A percentile compares a stretch with the other conserved stretches of the same genome.
Evolutionary conservation across 2,888 invertebrate genomes (phyloP).

Genomic region (Sipha maydis): DNA sequence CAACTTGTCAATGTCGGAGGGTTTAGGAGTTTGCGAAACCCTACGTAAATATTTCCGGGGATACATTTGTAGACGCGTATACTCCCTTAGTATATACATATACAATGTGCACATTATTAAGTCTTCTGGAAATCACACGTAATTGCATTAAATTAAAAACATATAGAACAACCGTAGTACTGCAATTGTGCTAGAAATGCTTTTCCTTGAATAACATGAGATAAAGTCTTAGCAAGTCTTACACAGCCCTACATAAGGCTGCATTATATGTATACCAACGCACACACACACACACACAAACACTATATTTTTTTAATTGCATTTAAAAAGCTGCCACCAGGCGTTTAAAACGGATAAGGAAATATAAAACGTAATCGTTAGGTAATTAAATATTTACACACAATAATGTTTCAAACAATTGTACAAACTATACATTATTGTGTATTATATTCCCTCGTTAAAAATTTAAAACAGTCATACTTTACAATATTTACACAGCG

Average conservation of each 20-base stretch:
- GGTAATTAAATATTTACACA: no score
- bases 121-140: conserved; percentile 46
- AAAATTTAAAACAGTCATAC: no score
- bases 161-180: neutral
- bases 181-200: neutral
- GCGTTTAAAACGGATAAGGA: no score
- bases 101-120: conserved; percentile 39
- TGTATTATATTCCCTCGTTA: no score
- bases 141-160: conserved; percentile 24
- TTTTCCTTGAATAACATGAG: neutral
- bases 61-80: neutral
- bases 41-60: conserved; percentile 37
- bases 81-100: neutral
- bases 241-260: neutral
- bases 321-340: neutral
- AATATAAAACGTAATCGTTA: no score
- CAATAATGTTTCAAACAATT: no score
- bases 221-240: neutral
- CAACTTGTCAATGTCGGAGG: conserved; percentile 42
- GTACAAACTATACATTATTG: no score
- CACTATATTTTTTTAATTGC: neutral
- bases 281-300: no score
- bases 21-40: conserved; percentile 49
- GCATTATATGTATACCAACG: neutral
- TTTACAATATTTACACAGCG: no score